Evolutionary conservation across 2,888 invertebrate genomes (phyloP).

Genomic region (Laspeyria flexula): DNA sequence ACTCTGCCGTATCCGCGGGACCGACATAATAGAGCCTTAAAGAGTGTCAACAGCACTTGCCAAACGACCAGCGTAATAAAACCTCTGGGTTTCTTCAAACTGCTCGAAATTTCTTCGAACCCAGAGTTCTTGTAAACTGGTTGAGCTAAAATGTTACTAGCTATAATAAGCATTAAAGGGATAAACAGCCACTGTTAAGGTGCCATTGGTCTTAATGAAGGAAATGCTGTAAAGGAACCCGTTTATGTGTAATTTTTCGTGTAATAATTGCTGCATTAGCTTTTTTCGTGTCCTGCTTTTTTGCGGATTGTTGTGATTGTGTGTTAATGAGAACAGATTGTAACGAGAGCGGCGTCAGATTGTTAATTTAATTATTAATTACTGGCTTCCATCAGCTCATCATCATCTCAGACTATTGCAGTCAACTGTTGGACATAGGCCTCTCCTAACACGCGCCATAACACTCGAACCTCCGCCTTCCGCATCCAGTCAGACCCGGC

Average conservation of each 20-base stretch:
- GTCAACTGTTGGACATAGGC: too few relatives aligned
- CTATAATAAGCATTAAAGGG: conserved; percentile 58
- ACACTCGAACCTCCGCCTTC: too few relatives aligned
- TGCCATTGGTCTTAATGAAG: conserved; percentile 56
- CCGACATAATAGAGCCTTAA: conserved; percentile 58
- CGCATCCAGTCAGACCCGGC: too few relatives aligned
- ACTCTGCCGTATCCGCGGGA: conserved; percentile 29
- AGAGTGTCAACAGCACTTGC: conserved; percentile 57
- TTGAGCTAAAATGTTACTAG: conserved; percentile 52
- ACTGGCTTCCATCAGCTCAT: too few relatives aligned
- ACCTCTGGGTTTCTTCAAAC: conserved; percentile 18
- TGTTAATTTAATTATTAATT: too few relatives aligned
- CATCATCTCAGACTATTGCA: too few relatives aligned
- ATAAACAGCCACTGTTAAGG: conserved; percentile 54
- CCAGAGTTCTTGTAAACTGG: conserved; percentile 43
- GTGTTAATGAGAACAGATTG: too few relatives aligned
- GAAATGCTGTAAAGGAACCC: conserved; percentile 46
- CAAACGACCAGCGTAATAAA: conserved; percentile 37
- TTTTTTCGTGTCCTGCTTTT: background rate
- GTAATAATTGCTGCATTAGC: conserved; percentile 21
- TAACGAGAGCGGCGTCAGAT: too few relatives aligned
- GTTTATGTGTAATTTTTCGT: conserved; percentile 35
- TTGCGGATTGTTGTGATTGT: background rate
- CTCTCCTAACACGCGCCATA: too few relatives aligned
- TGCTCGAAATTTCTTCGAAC: background rate